Conservation (phyloP, 2,888 invertebrate genomes). For the Caenorhabditis imperialis region DNA sequence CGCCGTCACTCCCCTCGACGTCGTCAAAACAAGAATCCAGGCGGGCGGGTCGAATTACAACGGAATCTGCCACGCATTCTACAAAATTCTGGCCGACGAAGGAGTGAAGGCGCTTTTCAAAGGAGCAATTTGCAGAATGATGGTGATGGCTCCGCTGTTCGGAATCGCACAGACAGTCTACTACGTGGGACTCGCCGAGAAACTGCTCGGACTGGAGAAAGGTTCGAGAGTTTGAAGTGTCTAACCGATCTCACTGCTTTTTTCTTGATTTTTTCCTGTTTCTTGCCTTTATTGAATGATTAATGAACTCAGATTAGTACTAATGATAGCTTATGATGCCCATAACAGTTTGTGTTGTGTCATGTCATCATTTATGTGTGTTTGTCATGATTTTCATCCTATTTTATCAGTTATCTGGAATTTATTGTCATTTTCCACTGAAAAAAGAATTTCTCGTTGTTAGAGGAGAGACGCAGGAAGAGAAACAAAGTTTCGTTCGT, state of each 20-base stretch:
- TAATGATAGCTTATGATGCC: neutral
- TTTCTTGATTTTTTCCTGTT: slow-evolving; percentile 3
- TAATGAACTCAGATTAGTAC: neutral
- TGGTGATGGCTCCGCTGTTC: slow-evolving; percentile 97
- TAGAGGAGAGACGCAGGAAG: too few species aligned
- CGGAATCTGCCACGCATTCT: slow-evolving; percentile 54
- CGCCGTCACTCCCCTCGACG: slow-evolving; percentile 94
- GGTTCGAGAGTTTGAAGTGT: slow-evolving; percentile 47
- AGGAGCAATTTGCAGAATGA: slow-evolving; percentile 95
- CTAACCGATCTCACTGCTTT: neutral
- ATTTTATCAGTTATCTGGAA: too few species aligned
- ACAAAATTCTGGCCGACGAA: slow-evolving; percentile 86
- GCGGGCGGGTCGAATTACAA: slow-evolving; percentile 79
- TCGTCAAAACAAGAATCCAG: slow-evolving; percentile 95
- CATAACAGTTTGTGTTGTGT: too few species aligned
- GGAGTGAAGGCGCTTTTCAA: slow-evolving; percentile 95
- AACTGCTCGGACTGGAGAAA: slow-evolving; percentile 62
- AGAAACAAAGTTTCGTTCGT: too few species aligned
- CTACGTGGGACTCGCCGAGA: slow-evolving; percentile 88
- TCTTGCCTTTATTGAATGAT: neutral
- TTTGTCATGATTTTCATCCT: too few species aligned
- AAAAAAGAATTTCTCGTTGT: too few species aligned
- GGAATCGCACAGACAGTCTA: slow-evolving; percentile 98
- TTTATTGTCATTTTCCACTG: too few species aligned
- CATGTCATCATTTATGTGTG: too few species aligned